These are phyloP conservation scores for Vanessa atalanta DNA, from an alignment of 1,140 invertebrate genomes.

Conservation along the genomic window DNA sequence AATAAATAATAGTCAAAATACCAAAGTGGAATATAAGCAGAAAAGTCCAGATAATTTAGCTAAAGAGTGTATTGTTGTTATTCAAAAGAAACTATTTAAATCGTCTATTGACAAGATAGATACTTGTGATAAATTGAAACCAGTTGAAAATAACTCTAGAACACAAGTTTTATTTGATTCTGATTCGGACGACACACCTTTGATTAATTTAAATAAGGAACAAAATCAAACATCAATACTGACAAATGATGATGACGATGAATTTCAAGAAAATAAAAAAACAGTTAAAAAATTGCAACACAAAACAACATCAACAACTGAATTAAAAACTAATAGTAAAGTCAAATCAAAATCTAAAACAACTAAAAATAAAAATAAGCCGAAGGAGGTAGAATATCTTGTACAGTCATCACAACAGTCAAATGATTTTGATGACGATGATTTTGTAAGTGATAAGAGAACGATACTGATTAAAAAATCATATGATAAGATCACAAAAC, in stretches of 20 bases:
- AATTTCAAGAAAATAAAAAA: constrained; percentile 47
- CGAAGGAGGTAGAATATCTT: constrained; percentile 2
- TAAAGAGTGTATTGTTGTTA: constrained; percentile 69
- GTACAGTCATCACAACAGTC: constrained; percentile 49
- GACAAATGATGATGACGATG: constrained; percentile 44
- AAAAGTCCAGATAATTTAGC: constrained; percentile 61
- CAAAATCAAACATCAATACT: constrained; percentile 25
- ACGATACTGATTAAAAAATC: constrained; percentile 64
- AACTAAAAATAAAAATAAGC: constrained; percentile 32
- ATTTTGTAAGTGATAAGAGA: constrained; percentile 56
- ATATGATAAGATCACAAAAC: constrained; percentile 64
- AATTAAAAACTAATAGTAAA: constrained; percentile 38
- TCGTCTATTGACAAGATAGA: constrained; percentile 33
- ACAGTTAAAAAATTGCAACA: constrained; percentile 45
- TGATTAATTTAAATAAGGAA: constrained; percentile 53
- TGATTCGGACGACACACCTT: constrained; percentile 65
- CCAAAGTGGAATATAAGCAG: constrained; percentile 26
- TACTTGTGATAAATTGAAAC: constrained; percentile 16
- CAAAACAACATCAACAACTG: constrained; percentile 47
- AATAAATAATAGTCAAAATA: neutral
- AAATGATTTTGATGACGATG: constrained; percentile 62
- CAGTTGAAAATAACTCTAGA: neutral
- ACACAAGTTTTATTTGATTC: constrained; percentile 57
- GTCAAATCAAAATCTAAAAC: constrained; percentile 31
- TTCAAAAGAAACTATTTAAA: constrained; percentile 68